Conservation (phyloP, 2,113 vertebrate species). For the Rhinogobius similis region DNA sequence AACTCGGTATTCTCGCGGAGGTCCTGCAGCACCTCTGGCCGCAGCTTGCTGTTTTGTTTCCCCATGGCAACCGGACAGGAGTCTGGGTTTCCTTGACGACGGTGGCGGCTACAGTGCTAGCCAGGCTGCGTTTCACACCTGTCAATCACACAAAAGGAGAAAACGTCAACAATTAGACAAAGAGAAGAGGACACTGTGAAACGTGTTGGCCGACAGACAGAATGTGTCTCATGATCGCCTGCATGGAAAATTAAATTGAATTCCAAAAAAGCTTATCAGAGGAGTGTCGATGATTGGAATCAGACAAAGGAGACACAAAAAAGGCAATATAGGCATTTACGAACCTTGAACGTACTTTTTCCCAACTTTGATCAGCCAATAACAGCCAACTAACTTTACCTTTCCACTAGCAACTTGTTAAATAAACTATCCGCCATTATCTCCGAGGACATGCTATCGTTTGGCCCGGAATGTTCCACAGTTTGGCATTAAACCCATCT, state of each 20-base stretch:
- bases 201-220: constrained; percentile 4
- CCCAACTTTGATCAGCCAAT: too few relatives aligned
- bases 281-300: not conserved
- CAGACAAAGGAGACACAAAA: not conserved
- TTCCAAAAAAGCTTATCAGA: not conserved
- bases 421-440: too few relatives aligned
- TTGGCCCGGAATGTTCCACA: too few relatives aligned
- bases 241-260: not conserved
- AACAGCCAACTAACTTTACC: too few relatives aligned
- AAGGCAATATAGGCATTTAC: too few relatives aligned
- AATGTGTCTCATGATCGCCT: not conserved
- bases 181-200: constrained; percentile 13
- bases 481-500: too few relatives aligned
- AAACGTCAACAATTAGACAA: constrained; percentile 30
- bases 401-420: too few relatives aligned
- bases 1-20: constrained; percentile 98
- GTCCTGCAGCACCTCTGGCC: constrained; percentile 97
- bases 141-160: constrained; percentile 45
- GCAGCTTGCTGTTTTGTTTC: constrained; percentile 99
- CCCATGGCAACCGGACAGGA: constrained; percentile 82
- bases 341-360: too few relatives aligned
- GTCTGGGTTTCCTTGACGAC: constrained; percentile 51
- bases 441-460: too few relatives aligned
- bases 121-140: constrained; percentile 71
- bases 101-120: constrained; percentile 43